Conservation (phyloP, 2,888 invertebrate genomes). For the Dexiosoma caninum region DNA sequence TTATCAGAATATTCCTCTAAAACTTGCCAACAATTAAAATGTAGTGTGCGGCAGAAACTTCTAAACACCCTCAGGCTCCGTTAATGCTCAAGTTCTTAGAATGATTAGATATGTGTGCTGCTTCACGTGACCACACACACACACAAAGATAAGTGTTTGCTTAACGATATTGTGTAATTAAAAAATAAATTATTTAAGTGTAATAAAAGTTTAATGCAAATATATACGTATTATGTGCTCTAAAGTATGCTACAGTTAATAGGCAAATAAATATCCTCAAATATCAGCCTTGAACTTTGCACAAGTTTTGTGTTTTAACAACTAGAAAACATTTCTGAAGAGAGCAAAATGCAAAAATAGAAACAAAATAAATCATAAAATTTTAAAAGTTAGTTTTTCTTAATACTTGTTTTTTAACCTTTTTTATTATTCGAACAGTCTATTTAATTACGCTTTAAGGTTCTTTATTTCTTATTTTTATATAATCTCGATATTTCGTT, state of each 20-base stretch:
- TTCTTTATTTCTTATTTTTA: too few species aligned
- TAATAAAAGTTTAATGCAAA: background rate
- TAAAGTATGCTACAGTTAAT: slow-evolving; percentile 41
- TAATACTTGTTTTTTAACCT: too few species aligned
- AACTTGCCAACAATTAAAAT: background rate
- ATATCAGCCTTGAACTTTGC: slow-evolving; percentile 49
- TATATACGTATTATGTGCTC: too few species aligned
- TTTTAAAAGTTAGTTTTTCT: background rate
- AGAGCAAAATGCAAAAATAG: background rate
- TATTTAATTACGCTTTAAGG: too few species aligned
- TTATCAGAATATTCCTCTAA: background rate
- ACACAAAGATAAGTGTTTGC: background rate
- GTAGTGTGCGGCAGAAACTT: background rate
- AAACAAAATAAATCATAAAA: background rate
- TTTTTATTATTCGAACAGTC: too few species aligned
- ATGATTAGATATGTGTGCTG: background rate
- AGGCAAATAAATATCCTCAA: slow-evolving; percentile 19
- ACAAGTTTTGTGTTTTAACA: background rate
- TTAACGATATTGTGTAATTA: slow-evolving; percentile 45
- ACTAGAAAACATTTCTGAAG: background rate
- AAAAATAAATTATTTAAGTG: slow-evolving; percentile 28
- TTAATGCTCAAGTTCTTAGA: background rate
- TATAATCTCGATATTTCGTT: too few species aligned
- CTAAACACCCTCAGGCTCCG: background rate
- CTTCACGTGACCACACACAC: background rate